These are phyloP conservation scores for Morpho achilles DNA, from an alignment of 2,888 invertebrate genomes.

Conservation along the genomic window DNA sequence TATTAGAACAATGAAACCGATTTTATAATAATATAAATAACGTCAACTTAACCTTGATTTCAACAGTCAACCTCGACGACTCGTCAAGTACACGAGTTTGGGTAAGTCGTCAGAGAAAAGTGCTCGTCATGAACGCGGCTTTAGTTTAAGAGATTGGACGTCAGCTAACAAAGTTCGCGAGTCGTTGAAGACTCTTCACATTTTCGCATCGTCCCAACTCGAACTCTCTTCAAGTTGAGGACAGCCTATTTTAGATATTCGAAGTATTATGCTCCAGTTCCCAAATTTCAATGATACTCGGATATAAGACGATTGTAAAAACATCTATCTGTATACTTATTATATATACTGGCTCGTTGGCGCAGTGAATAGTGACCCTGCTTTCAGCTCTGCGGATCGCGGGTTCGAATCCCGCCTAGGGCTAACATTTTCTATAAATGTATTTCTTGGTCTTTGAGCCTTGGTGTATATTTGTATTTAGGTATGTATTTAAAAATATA, in stretches of 20 bases:
- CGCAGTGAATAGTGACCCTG: too few relatives aligned
- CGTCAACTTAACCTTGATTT: neutral
- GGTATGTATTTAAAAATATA: too few relatives aligned
- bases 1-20: neutral
- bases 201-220: conserved; percentile 44
- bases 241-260: conserved; percentile 52
- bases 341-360: too few relatives aligned
- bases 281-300: conserved; percentile 28
- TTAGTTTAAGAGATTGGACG: conserved; percentile 36
- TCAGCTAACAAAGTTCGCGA: conserved; percentile 47
- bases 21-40: too few relatives aligned
- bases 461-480: too few relatives aligned
- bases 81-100: conserved; percentile 8
- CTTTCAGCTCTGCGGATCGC: too few relatives aligned
- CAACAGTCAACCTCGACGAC: neutral
- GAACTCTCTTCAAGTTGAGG: conserved; percentile 43
- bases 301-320: too few relatives aligned
- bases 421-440: too few relatives aligned
- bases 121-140: conserved; percentile 15
- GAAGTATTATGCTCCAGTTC: conserved; percentile 35
- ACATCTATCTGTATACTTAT: too few relatives aligned
- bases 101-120: conserved; percentile 13
- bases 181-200: conserved; percentile 45
- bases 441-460: too few relatives aligned
- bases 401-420: too few relatives aligned